phyloP scores from a whole-genome alignment of 1,140 invertebrate genomes.

The Zaprionus gabonicus region DNA sequence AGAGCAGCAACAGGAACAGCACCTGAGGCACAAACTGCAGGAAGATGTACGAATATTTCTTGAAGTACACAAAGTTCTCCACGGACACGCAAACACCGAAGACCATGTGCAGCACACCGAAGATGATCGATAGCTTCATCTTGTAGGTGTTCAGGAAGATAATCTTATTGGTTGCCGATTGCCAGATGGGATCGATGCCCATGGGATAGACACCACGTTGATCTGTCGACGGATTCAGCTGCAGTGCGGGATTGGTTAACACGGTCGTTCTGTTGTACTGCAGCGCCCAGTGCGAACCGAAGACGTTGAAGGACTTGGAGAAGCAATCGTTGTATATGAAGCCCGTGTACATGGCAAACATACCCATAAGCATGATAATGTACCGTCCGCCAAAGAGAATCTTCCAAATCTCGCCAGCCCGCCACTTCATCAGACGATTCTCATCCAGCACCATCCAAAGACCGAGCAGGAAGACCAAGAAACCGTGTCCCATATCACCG shows the following conservation, averaged over 20 bases:
- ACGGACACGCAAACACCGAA: constrained; percentile 96
- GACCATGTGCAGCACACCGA: constrained; percentile 98
- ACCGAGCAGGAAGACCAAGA: constrained; percentile 88
- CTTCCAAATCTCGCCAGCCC: constrained; percentile 94
- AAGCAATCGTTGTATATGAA: constrained; percentile 99
- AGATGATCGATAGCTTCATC: constrained; percentile 99
- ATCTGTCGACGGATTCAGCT: constrained; percentile 88
- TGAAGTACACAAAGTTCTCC: constrained; percentile 95
- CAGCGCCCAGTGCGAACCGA: constrained; percentile 92
- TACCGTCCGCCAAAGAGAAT: constrained; percentile 99
- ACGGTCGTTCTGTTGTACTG: constrained; percentile 86
- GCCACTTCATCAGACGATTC: constrained; percentile 87
- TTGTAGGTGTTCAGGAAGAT: constrained; percentile 99
- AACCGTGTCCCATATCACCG: constrained; percentile 90
- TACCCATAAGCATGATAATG: constrained; percentile 98
- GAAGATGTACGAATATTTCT: constrained; percentile 91
- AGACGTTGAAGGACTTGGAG: constrained; percentile 97
- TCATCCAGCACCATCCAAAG: constrained; percentile 90
- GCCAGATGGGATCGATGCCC: constrained; percentile 92
- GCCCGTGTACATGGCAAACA: constrained; percentile 98
- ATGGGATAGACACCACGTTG: constrained; percentile 67
- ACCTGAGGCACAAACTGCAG: constrained; percentile 97
- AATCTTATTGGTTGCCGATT: constrained; percentile 96
- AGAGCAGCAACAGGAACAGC: constrained; percentile 94
- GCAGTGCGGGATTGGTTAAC: constrained; percentile 85